Base-by-base conservation (phyloP, 1,140 invertebrate species). In the Augochlora pura region DNA sequence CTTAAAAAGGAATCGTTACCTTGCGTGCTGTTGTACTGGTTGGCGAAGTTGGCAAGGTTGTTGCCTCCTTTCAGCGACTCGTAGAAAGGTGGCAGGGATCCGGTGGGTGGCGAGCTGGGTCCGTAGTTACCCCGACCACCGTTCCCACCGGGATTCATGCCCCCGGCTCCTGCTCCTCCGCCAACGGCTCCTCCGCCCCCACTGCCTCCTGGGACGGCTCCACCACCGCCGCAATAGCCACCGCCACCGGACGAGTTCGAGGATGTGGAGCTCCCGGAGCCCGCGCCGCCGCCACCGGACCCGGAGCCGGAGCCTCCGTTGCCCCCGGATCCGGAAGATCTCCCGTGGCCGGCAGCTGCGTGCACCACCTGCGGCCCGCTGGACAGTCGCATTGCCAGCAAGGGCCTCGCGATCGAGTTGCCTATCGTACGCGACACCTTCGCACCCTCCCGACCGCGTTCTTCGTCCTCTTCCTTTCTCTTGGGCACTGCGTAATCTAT, bases 401-500 rank as follows among this genome's bases (percentile, higher is more conserved):
- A 79, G 18, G 92, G 91, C 72, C 90, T 90, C 8, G 92, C 90
- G 64, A 93, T 92, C 46, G 92, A 93, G 77, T 91, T 93, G 1
- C 92, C 92, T 46, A 91, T 91, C 16, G 94, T 91, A 93, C 94
- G 89, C 91, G 93, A 87, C 89, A 93, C 92, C 93, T 94, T 90
- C 92, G 94, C 92, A 91, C 93, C 82, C 93, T 95, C 92, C 93
- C 95, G 92, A 90, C 94, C 90, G 78, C 94, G 92, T 42, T 94
- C 94, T 71, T 96, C 95, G 88, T 96, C 95, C 81, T 96, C 95
- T 27, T 95, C 94, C 80, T 95, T 94, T 73, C 96, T 95, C 90
- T 96, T 97, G 23, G 96, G 96, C 74, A 98, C 96, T 84, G 96
- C 96, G 90, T 98, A 98, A 88, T 98, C 96, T 69, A 98, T 97